Percentiles rank a stretch among this genome's conserved stretches.
Evolutionary conservation across 2,113 vertebrate genomes (phyloP).

Genomic region (Hydropotes inermis): DNA sequence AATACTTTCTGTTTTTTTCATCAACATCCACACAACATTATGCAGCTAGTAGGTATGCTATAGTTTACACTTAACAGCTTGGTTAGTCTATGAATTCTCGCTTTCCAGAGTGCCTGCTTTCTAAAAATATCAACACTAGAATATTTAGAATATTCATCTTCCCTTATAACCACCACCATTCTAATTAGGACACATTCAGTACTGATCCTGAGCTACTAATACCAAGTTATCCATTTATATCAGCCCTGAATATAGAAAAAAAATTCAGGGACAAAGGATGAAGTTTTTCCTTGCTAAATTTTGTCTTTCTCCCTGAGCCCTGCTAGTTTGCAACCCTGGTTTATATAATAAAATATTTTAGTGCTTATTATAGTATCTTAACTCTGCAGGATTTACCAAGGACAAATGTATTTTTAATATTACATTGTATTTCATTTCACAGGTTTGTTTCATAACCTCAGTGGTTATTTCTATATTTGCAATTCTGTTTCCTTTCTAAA

Average conservation of each 20-base stretch:
- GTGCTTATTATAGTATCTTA: conserved; percentile 26
- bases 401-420: conserved; percentile 50
- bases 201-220: neutral
- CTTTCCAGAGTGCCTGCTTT: neutral
- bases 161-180: neutral
- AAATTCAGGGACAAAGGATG: neutral
- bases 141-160: conserved; percentile 24
- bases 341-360: conserved; percentile 36
- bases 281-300: neutral
- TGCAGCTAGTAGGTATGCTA: neutral
- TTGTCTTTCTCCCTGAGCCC: neutral
- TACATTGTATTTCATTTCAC: conserved; percentile 46
- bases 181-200: neutral
- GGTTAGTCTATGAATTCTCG: conserved; percentile 30
- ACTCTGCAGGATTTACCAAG: conserved; percentile 55
- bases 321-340: neutral
- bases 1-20: conserved; percentile 27
- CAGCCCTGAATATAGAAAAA: neutral
- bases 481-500: conserved; percentile 66
- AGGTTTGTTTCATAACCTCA: conserved; percentile 54
- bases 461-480: conserved; percentile 54
- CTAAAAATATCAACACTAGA: neutral
- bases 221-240: conserved; percentile 12
- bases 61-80: conserved; percentile 26
- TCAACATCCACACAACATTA: neutral